Evolutionary conservation across 2,113 vertebrate species (phyloP).

Genomic region (Benitochromis conjunctus): DNA sequence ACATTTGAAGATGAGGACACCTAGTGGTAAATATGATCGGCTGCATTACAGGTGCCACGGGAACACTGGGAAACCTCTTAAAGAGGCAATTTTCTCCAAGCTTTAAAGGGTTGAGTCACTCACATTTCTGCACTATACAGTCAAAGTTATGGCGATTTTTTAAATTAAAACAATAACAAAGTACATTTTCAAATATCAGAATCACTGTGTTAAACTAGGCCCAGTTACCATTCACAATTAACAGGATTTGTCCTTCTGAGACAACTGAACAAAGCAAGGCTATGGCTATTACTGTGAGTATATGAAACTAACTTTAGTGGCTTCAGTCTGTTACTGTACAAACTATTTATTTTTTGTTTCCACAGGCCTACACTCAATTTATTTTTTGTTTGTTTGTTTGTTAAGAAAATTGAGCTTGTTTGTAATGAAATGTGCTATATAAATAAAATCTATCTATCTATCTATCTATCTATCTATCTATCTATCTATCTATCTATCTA

Average conservation of each 20-base stretch:
- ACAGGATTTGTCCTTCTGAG: background rate
- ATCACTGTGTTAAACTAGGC: background rate
- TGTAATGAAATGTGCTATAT: background rate
- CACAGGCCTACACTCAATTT: background rate
- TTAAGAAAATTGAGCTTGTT: background rate
- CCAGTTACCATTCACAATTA: background rate
- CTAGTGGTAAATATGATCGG: conserved; percentile 26
- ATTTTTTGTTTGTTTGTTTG: fast-evolving
- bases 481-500: too few species aligned
- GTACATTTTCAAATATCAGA: background rate
- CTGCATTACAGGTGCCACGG: background rate
- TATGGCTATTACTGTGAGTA: background rate
- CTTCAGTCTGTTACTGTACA: background rate
- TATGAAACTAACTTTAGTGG: background rate
- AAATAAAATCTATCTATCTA: too few species aligned
- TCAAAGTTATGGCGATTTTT: background rate
- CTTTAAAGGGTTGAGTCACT: background rate
- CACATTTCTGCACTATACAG: background rate
- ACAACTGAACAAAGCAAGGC: background rate
- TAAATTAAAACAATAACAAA: background rate
- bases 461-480: too few species aligned
- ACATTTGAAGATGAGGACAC: conserved; percentile 29
- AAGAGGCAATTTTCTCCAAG: background rate
- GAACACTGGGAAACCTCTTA: background rate
- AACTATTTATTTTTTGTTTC: background rate